Evolutionary conservation across 2,888 invertebrate genomes (phyloP).

Genomic region (Protophormia terraenovae): DNA sequence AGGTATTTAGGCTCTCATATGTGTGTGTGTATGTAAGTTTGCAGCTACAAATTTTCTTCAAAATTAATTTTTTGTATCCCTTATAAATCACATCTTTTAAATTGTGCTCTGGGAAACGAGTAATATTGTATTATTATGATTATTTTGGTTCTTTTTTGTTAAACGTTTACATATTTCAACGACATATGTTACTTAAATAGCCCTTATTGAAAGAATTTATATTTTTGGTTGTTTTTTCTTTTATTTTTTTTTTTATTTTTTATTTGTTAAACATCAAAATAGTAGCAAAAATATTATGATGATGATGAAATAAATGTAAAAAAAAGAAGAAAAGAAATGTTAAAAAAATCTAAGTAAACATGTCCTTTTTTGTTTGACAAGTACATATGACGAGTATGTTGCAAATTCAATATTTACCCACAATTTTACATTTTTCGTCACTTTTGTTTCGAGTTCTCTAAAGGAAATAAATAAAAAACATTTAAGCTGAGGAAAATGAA

Average conservation of each 20-base stretch:
- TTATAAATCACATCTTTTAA: constrained; percentile 61
- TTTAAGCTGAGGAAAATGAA: too few species aligned
- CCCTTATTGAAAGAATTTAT: constrained; percentile 53
- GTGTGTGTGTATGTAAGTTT: background rate
- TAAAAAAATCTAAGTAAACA: constrained; percentile 75
- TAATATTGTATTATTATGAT: constrained; percentile 50
- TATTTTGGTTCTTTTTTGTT: constrained; percentile 4
- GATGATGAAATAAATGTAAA: too few species aligned
- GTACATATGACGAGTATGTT: constrained; percentile 78
- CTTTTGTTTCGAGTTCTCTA: constrained; percentile 64
- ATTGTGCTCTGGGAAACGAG: constrained; percentile 40
- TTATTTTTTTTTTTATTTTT: background rate
- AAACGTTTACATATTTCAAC: constrained; percentile 64
- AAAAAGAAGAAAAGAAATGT: constrained; percentile 4
- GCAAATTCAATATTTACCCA: constrained; percentile 80
- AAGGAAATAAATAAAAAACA: constrained; percentile 11
- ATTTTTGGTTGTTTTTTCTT: background rate
- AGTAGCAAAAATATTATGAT: constrained; percentile 36
- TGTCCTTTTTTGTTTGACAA: constrained; percentile 73
- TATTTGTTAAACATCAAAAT: constrained; percentile 3
- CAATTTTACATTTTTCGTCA: constrained; percentile 76
- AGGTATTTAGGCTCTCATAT: constrained; percentile 63
- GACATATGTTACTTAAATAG: constrained; percentile 66
- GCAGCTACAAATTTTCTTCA: constrained; percentile 48
- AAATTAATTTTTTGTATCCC: constrained; percentile 58